Evolutionary conservation across 2,113 vertebrate species (phyloP).

Genomic region (Crotophaga sulcirostris): DNA sequence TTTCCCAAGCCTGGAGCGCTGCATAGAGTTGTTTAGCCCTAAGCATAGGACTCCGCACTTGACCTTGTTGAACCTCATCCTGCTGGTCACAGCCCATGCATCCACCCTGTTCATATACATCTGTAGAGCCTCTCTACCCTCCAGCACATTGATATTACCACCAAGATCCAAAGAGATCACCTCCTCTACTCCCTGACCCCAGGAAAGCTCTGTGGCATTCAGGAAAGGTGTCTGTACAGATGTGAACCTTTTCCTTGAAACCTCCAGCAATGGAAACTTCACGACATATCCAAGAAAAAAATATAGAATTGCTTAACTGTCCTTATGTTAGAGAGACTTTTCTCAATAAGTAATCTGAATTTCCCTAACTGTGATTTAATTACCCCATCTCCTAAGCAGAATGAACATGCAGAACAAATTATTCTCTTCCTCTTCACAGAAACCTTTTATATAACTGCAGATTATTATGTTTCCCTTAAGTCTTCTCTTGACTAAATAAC

Average conservation of each 20-base stretch:
- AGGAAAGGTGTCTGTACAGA: background rate
- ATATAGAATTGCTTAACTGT: background rate
- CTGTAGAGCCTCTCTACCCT: too few relatives aligned
- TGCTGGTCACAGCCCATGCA: too few relatives aligned
- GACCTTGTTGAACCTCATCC: too few relatives aligned
- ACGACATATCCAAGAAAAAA: background rate
- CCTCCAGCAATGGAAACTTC: background rate
- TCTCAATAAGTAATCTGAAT: constrained; percentile 14
- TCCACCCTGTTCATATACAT: too few relatives aligned
- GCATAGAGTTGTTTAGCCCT: too few relatives aligned
- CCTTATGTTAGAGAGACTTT: background rate
- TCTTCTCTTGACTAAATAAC: background rate
- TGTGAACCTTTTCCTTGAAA: background rate
- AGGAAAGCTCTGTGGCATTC: background rate
- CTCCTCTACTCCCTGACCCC: background rate
- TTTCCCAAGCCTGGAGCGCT: too few relatives aligned
- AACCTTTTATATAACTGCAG: background rate
- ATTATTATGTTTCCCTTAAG: background rate
- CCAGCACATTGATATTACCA: too few relatives aligned
- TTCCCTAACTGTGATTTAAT: constrained; percentile 27
- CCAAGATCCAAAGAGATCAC: too few relatives aligned
- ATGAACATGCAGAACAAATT: constrained; percentile 19
- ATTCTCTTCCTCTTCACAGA: background rate
- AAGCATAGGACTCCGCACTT: too few relatives aligned
- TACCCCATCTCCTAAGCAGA: background rate